phyloP scores from a whole-genome alignment of 2,888 invertebrate genomes.

The Synergus umbraculus region DNA sequence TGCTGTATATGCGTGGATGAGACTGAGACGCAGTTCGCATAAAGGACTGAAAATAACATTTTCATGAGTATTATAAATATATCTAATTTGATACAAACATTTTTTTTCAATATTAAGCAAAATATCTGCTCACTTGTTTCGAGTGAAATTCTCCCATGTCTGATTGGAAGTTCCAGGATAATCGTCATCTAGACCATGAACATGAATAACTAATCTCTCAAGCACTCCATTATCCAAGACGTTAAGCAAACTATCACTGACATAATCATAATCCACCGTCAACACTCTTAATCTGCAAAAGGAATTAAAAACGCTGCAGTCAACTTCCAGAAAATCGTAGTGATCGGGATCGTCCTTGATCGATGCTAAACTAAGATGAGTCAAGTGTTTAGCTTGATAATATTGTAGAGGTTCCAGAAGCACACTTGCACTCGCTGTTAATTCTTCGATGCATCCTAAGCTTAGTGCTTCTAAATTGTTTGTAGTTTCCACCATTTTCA shows the following conservation, averaged over 20 bases:
- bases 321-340: slow-evolving; percentile 81
- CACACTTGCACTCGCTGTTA: slow-evolving; percentile 76
- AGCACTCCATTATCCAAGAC: slow-evolving; percentile 77
- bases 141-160: slow-evolving; percentile 82
- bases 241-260: slow-evolving; percentile 78
- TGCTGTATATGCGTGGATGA: slow-evolving; percentile 85
- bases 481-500: slow-evolving; percentile 77
- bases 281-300: slow-evolving; percentile 77
- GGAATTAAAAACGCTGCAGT: slow-evolving; percentile 80
- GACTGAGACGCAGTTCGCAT: slow-evolving; percentile 81
- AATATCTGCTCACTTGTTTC: slow-evolving; percentile 74
- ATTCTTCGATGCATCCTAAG: slow-evolving; percentile 80
- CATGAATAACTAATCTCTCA: slow-evolving; percentile 83
- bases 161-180: slow-evolving; percentile 83
- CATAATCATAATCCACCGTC: slow-evolving; percentile 81
- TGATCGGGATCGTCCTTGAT: slow-evolving; percentile 86
- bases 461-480: slow-evolving; percentile 78
- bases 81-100: slow-evolving; percentile 40
- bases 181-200: slow-evolving; percentile 83
- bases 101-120: slow-evolving; percentile 12
- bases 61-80: slow-evolving; percentile 41
- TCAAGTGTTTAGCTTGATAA: slow-evolving; percentile 80
- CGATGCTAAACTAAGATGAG: slow-evolving; percentile 84
- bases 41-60: slow-evolving; percentile 75
- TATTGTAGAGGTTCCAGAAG: slow-evolving; percentile 76